Evolutionary conservation across 1,140 invertebrate species (phyloP), one percentile per base, ranked within the genome.

Genomic region (Drosophila pandora): DNA sequence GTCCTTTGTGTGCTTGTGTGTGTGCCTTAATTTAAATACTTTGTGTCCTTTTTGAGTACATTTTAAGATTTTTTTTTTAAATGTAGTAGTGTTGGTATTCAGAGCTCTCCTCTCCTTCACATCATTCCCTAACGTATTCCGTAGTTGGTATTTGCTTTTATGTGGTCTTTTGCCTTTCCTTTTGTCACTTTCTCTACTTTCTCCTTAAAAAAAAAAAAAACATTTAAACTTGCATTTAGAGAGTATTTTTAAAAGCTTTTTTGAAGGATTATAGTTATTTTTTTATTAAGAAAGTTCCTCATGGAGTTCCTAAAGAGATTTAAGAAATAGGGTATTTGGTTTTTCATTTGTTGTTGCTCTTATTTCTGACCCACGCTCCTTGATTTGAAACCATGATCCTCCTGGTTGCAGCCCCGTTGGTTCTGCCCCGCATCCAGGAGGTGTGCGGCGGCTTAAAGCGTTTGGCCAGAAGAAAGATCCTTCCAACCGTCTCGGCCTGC

Each of bases 401-500:
- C 30, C 34, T 69, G 64, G 48, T 41, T 69, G 21, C 43, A 69
- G 67, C 47, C 52, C 9, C 10, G 21, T 57, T 69, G 32, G 64
- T 69, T 48, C n/a, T 82, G 63, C 76, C 72, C 32, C 45, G 57
- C 70, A 79, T 71, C 60, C 64, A 69, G 13, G 65, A 58, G 41
- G 82, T 77, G 43, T 68, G 67, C 17, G 68, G 67, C 45, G 50
- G 63, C 32, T 70, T 69, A 32, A 67, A 60, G 70, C 81, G 78
- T 57, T 53, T 75, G 65, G 68, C 68, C 56, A 59, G 61, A 81
- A 87, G 70, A 81, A 85, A 70, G 57, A 41, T 54, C 47, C 60
- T 41, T 23, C 52, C 22, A 34, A 57, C 58, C 55, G 53, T 49
- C 37, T 13, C 25, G 8, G 13, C n/a, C n/a, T n/a, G n/a, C n/a